Conservation (phyloP, 2,113 vertebrate species). For the Alaudala cheleensis region DNA sequence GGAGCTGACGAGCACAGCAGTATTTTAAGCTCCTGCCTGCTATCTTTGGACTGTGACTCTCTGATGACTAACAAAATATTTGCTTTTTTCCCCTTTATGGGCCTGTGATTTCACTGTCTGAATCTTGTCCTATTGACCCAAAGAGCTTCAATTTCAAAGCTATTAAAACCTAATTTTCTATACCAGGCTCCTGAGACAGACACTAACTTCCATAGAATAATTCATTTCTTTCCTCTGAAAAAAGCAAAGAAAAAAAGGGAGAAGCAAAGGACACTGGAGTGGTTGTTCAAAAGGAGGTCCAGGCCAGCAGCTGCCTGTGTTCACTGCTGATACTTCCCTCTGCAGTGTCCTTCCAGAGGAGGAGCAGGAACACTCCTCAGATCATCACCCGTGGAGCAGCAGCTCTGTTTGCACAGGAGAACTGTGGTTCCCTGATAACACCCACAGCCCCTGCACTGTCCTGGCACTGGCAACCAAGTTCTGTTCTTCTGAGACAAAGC, state of each 20-base stretch:
- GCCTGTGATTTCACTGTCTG: conserved; percentile 66
- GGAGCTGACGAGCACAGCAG: not conserved
- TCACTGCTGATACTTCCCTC: not conserved
- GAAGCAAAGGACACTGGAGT: not conserved
- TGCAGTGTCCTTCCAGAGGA: not conserved
- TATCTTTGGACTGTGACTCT: conserved; percentile 34
- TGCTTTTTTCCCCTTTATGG: conserved; percentile 64
- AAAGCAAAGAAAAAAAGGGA: not conserved
- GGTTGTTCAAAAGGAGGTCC: not conserved
- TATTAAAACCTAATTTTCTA: conserved; percentile 77
- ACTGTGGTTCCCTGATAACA: not conserved
- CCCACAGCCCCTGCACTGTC: not conserved
- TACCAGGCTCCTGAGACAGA: conserved; percentile 68
- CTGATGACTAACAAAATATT: conserved; percentile 58
- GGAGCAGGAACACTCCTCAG: not conserved
- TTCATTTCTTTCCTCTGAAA: conserved; percentile 45
- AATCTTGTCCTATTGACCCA: conserved; percentile 69
- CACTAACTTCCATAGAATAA: conserved; percentile 69
- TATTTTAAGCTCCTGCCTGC: conserved; percentile 6
- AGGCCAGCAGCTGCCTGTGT: not conserved
- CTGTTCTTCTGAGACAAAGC: not conserved
- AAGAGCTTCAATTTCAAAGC: conserved; percentile 74
- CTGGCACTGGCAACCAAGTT: not conserved
- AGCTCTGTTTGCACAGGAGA: not conserved
- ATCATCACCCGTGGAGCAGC: not conserved